These are phyloP conservation scores for Neopelma chrysocephalum DNA, from an alignment of 2,797 vertebrate species.

Conservation along the genomic window DNA sequence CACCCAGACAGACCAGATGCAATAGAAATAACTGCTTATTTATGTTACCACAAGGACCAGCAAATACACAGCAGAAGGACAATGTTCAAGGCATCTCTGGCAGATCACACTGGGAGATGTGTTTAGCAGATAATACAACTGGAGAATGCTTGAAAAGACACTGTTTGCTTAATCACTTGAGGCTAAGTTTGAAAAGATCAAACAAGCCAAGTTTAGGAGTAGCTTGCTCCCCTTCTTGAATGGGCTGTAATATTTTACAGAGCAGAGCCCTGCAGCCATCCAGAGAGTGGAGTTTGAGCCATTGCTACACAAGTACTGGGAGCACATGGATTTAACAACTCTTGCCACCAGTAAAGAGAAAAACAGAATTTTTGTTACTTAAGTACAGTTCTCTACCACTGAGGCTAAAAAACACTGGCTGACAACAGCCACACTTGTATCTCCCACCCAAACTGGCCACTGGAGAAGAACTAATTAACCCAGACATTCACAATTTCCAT, in stretches of 20 bases:
- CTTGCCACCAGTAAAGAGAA: constrained; percentile 18
- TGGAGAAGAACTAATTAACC: background rate
- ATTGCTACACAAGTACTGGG: background rate
- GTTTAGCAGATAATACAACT: constrained; percentile 17
- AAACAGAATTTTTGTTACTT: constrained; percentile 8
- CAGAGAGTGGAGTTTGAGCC: background rate
- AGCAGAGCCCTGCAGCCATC: constrained; percentile 12
- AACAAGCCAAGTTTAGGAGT: constrained; percentile 31
- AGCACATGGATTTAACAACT: constrained; percentile 13
- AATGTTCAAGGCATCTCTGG: background rate
- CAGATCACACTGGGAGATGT: background rate
- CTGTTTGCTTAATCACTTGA: constrained; percentile 27
- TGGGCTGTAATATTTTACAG: constrained; percentile 34
- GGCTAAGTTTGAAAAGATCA: constrained; percentile 23
- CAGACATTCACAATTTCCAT: background rate
- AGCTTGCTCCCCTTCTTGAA: constrained; percentile 19
- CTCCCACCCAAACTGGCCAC: background rate
- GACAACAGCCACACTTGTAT: background rate
- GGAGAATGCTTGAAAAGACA: background rate
- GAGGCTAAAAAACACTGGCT: background rate
- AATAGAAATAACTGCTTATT: background rate
- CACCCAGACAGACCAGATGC: background rate
- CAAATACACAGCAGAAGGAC: background rate
- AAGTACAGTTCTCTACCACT: background rate
- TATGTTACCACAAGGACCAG: background rate